These are phyloP conservation scores for Haliclystus octoradiatus DNA, from an alignment of 30 jellyfish, hydroid and myxozoan species.

Conservation along the genomic window DNA sequence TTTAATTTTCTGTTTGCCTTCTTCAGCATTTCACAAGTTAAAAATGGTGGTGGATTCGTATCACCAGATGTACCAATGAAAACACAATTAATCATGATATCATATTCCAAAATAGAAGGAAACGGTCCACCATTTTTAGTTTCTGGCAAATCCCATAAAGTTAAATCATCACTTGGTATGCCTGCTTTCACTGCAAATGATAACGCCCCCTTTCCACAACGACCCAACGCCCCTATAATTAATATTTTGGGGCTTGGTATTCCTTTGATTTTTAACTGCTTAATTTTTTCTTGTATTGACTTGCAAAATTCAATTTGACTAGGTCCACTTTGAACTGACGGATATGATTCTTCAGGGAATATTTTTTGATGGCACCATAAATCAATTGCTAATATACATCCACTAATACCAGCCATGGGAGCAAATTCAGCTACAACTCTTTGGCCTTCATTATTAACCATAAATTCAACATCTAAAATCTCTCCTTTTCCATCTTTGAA, in stretches of 20 bases:
- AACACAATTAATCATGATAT: constrained; percentile 40
- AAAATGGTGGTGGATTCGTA: constrained; percentile 31
- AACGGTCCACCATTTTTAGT: constrained; percentile 52
- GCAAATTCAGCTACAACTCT: constrained; percentile 67
- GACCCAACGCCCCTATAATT: constrained; percentile 61
- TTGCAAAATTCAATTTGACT: no score
- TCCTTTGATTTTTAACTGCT: no score
- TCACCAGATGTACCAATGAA: constrained; percentile 15
- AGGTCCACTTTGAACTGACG: no score
- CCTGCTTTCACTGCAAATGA: constrained; percentile 32
- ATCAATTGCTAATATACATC: constrained; percentile 51
- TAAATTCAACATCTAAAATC: constrained; percentile 49
- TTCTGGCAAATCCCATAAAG: constrained; percentile 46
- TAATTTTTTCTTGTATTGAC: no score
- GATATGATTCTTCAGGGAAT: constrained; percentile 3
- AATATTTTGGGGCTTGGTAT: constrained; percentile 36
- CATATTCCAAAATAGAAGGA: constrained; percentile 35
- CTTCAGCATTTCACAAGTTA: constrained; percentile 16
- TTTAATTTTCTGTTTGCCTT: constrained; percentile 21
- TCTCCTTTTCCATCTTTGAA: constrained; percentile 64
- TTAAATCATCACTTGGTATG: constrained; percentile 19
- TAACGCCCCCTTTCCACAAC: constrained; percentile 66
- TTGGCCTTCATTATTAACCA: constrained; percentile 42
- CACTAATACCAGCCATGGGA: constrained; percentile 57
- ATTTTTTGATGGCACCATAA: constrained; percentile 33